Conservation (phyloP, 2,797 vertebrate genomes). For the Nyctalus aviator region DNA sequence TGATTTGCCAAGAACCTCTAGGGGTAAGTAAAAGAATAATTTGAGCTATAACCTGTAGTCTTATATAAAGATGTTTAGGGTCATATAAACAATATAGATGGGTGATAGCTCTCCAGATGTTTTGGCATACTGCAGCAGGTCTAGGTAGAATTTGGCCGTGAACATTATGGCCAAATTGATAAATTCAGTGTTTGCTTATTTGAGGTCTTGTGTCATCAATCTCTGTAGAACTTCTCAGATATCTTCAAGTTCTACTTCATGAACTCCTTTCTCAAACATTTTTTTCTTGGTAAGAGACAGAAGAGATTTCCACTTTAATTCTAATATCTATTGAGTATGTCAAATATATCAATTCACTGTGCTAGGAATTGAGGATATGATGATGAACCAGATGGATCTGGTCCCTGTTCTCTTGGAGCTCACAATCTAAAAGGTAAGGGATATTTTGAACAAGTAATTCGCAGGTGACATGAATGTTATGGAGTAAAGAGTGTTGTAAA, state of each 20-base stretch:
- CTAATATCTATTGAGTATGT: background rate
- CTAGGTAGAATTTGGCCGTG: background rate
- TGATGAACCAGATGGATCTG: background rate
- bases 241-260: background rate
- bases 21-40: slow-evolving; percentile 45
- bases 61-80: background rate
- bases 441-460: slow-evolving; percentile 13
- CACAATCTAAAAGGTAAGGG: background rate
- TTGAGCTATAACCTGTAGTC: slow-evolving; percentile 53
- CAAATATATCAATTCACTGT: slow-evolving; percentile 54
- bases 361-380: background rate
- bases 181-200: background rate
- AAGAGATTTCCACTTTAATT: background rate
- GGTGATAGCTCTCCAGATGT: background rate
- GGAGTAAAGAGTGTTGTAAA: background rate
- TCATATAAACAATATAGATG: background rate
- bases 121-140: background rate
- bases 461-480: background rate
- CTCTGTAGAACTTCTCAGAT: slow-evolving; percentile 71
- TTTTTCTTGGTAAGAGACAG: slow-evolving; percentile 15
- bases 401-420: background rate
- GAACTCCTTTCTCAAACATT: background rate
- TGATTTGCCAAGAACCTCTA: slow-evolving; percentile 26
- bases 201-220: slow-evolving; percentile 74
- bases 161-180: background rate